Conservation (phyloP, 64 coral and sea anemone genomes). For the Astreopora myriophthalma region DNA sequence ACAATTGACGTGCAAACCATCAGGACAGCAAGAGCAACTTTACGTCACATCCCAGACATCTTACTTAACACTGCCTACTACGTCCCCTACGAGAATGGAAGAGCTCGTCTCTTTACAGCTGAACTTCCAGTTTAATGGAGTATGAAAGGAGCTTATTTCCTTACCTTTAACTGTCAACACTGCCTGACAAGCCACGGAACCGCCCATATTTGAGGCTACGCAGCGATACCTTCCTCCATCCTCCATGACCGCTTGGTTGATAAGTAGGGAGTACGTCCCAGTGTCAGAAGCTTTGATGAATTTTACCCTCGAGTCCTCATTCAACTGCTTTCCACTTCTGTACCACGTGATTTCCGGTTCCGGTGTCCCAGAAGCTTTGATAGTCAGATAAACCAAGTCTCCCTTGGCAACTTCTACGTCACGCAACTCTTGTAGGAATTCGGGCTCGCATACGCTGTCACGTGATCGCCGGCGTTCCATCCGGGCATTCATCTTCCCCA, state of each 20-base stretch:
- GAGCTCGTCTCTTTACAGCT: no score
- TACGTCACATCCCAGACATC: no score
- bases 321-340: constrained; percentile 74
- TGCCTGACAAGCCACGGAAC: constrained; percentile 77
- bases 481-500: constrained; percentile 22
- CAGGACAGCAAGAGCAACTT: no score
- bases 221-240: constrained; percentile 82
- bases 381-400: constrained; percentile 77
- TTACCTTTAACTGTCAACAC: constrained; percentile 86
- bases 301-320: constrained; percentile 77
- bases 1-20: no score
- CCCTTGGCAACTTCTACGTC: constrained; percentile 78
- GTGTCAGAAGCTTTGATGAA: constrained; percentile 73
- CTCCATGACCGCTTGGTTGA: constrained; percentile 67
- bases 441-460: constrained; percentile 64
- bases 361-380: constrained; percentile 73
- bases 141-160: neutral
- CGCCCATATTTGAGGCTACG: constrained; percentile 76
- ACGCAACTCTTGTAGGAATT: constrained; percentile 84
- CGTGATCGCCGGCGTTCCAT: constrained; percentile 67
- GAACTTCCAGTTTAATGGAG: neutral
- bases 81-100: no score
- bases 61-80: no score
- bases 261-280: constrained; percentile 70
- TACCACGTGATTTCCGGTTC: constrained; percentile 93